Evolutionary conservation across 2,113 vertebrate species (phyloP), one percentile per base, ranked within the genome.

Genomic region (Siniperca knerii): DNA sequence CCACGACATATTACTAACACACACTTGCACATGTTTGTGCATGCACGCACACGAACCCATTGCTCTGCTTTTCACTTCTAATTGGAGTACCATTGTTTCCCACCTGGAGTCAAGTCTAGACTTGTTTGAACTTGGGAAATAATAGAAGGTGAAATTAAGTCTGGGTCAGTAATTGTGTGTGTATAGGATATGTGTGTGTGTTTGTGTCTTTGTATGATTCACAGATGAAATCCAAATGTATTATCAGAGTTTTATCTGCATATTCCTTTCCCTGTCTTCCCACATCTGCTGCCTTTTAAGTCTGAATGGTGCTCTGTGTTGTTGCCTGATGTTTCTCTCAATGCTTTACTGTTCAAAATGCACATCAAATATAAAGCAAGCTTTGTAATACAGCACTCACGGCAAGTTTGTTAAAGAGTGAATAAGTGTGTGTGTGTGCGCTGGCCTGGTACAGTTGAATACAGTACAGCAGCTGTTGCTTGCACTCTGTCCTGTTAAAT

Each of bases 401-500:
- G 5, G 29, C 20, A 71, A 37, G 77, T 82, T 85, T 83, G 66
- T 78, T 78, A 18, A 48, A 70, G 20, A 44, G 55, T 9, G 33
- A 75, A 62, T 74, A 33, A 35, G 6, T 42, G 21, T 48, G 71
- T 50, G 61, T 42, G 15, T 18, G 12, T 21, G 75, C 3, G 68
- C 29, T 48, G 18, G 44, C 23, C 46, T 8, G 68, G 23, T 72
- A 72, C 82, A 84, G 82, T 79, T 69, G 69, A 87, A 82, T 86
- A 87, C 85, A 89, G 85, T 87, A 35, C 74, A 57, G 83, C 81
- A 84, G 77, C 83, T 90, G 79, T 81, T 90, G 86, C 52, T 80
- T 88, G 84, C 84, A 90, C 83, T 92, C 89, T 90, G 79, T 87
- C 70, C 79, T 91, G 79, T 83, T 92, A 80, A 92, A 92, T 94